Conservation (phyloP, 2,888 invertebrate species). For the Kuschelorhynchus macadamiae region DNA sequence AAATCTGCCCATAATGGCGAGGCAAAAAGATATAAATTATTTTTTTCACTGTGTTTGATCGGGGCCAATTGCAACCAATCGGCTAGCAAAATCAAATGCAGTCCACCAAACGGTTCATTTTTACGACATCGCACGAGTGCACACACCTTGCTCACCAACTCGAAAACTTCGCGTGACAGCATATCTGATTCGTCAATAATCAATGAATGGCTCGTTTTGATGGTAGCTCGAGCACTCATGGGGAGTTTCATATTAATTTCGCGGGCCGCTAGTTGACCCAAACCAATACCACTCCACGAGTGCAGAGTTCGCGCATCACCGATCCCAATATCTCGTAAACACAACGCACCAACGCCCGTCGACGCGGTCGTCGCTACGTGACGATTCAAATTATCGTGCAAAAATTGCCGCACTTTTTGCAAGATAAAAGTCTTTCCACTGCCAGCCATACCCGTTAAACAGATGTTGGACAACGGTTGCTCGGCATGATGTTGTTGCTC, state of each 20-base stretch:
- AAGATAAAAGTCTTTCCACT: not conserved
- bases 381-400: not conserved
- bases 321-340: not conserved
- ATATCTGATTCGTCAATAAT: not conserved
- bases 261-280: not conserved
- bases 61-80: not conserved
- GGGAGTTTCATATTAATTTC: not conserved
- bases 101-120: not conserved
- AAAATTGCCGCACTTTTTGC: slow-evolving; percentile 1
- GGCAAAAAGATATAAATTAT: not conserved
- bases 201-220: not conserved
- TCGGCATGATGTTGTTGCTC: not conserved
- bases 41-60: slow-evolving; percentile 2
- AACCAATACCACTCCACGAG: not conserved
- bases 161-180: not conserved
- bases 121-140: slow-evolving; percentile 1
- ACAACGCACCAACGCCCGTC: not conserved
- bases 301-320: not conserved
- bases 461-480: not conserved
- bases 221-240: not conserved
- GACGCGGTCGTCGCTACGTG: not conserved
- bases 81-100: not conserved
- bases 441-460: not conserved
- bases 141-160: not conserved
- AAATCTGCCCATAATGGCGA: not conserved